A percentile compares a stretch with the other conserved stretches of the same genome.
Conservation (phyloP, 2,888 invertebrate species). For the Cosmia pyralina region DNA sequence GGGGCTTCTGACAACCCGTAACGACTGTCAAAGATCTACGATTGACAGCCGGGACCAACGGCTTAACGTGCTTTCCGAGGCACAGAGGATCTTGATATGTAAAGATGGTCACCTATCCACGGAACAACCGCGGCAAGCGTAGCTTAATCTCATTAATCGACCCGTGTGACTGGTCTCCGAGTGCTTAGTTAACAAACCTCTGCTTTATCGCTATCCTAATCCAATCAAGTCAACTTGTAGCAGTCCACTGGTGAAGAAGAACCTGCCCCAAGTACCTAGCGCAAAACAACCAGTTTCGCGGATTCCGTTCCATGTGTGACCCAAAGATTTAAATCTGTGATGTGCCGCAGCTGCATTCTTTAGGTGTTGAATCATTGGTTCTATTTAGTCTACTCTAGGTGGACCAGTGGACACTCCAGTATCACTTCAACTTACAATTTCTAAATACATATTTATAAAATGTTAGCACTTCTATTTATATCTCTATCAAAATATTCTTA, state of each 20-base stretch:
- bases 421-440: not conserved
- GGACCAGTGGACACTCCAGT: not conserved
- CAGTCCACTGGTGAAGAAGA: not conserved
- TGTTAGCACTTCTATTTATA: slow-evolving; percentile 36
- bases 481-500: slow-evolving; percentile 41
- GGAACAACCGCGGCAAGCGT: no score
- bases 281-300: not conserved
- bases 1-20: no score
- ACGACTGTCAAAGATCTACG: no score
- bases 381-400: not conserved
- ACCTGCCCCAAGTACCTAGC: not conserved
- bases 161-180: not conserved
- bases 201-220: not conserved
- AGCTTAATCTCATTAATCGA: no score
- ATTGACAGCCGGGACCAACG: no score
- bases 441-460: slow-evolving; percentile 30
- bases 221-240: not conserved
- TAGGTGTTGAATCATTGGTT: not conserved
- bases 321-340: slow-evolving; percentile 4
- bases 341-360: not conserved
- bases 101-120: no score
- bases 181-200: not conserved
- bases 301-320: not conserved
- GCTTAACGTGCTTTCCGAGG: no score
- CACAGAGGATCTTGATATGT: no score